Base-by-base conservation (phyloP, 2,888 invertebrate genomes). In the Agrilus mali region DNA sequence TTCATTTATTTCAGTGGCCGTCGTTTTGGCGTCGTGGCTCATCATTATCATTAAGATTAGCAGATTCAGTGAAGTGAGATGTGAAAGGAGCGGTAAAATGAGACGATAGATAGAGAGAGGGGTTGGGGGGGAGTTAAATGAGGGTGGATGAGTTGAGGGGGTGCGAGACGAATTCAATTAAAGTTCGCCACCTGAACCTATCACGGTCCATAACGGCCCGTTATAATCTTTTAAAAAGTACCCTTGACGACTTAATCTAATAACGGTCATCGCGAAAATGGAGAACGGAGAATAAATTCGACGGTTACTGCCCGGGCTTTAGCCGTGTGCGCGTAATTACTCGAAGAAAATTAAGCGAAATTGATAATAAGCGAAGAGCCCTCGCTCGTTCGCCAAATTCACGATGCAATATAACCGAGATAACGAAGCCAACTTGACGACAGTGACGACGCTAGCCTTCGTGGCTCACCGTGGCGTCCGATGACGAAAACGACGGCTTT, bases 201-300 rank as follows among this genome's bases (percentile, higher is more conserved):
- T 50, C 50, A 41, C 42, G 47, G 38, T 42, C 44, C 46, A 46
- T 50, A 47, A 48, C 35, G 38, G 42, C 47, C 46, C 47, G 42
- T 14, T 44, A 47, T 52, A 52, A 52, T 52, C 52, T 52, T 52
- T 52, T 52, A 52, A 50, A 50, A 47, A 47, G 48, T 43, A 45
- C 44, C 50, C 48, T 44, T 46, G 51, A 48, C 44, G 51, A 45
- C 51, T 50, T 52, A 52, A 52, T 52, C 52, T 52, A 52, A 52
- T 52, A 52, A 49, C 46, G 50, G 46, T 46, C 50, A 48, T 52
- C 50, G 50, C 50, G 51, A 51, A 52, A 52, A 50, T 46, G 50
- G 49, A 55, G 54, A 53, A 50, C 51, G 54, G 51, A 47, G 56
- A 56, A 58, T 58, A 58, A 60, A 56, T 61, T 60, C 55, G 54